A percentile compares a stretch with the other conserved stretches of the same genome.
Evolutionary conservation across 2,113 vertebrate genomes (phyloP).

Genomic region (Phalacrocorax aristotelis): DNA sequence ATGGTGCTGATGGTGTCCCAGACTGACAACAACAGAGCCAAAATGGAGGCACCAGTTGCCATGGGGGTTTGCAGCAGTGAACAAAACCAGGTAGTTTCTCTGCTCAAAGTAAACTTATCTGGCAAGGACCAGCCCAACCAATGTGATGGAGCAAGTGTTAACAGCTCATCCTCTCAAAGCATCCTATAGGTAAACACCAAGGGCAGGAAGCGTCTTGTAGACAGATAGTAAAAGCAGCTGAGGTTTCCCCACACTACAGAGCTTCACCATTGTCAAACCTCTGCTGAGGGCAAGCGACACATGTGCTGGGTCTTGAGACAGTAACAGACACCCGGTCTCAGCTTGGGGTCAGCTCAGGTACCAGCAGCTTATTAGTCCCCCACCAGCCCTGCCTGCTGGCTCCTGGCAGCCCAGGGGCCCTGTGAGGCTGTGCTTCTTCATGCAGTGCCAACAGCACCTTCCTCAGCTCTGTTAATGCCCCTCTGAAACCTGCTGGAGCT

Average conservation of each 20-base stretch:
- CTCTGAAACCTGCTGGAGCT: neutral
- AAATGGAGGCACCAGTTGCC: rapidly evolving
- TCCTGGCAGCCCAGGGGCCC: neutral
- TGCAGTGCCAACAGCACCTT: neutral
- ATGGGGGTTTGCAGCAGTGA: neutral
- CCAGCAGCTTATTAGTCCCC: neutral
- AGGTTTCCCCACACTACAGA: neutral
- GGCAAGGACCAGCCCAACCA: neutral
- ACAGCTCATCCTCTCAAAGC: neutral
- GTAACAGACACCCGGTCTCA: neutral
- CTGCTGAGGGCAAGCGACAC: neutral
- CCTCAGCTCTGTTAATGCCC: neutral
- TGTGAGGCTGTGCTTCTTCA: rapidly evolving
- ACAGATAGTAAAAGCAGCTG: neutral
- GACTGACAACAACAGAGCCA: neutral
- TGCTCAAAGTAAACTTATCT: neutral
- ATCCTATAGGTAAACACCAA: neutral
- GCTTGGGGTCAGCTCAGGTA: neutral
- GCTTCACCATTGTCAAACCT: neutral
- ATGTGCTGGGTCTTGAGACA: neutral
- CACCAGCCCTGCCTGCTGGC: neutral
- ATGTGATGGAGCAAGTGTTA: neutral
- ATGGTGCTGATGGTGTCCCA: neutral
- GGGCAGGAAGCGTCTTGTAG: neutral
- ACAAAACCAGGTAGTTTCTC: neutral